These are phyloP conservation scores for Acrobasis consociella DNA, from an alignment of 2,888 invertebrate genomes.

Conservation along the genomic window DNA sequence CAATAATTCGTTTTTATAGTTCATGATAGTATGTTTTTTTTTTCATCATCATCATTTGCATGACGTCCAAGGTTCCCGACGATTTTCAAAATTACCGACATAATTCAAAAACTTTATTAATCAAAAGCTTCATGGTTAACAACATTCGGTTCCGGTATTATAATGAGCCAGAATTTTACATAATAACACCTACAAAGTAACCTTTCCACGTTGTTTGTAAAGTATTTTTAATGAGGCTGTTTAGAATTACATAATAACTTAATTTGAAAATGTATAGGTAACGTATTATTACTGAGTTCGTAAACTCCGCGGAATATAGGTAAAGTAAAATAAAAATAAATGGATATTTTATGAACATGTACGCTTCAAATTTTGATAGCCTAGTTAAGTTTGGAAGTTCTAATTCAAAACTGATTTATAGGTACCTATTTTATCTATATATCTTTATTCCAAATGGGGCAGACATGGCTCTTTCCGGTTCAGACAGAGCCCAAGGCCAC, in stretches of 20 bases:
- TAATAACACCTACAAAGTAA: slow-evolving; percentile 1
- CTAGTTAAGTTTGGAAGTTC: neutral
- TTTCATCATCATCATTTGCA: too few species aligned
- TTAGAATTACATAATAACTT: neutral
- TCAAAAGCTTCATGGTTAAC: neutral
- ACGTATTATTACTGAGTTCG: neutral
- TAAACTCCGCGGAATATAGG: neutral
- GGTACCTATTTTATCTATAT: neutral
- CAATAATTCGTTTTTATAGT: too few species aligned
- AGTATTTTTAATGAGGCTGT: neutral
- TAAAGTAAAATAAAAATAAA: too few species aligned
- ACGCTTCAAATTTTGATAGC: neutral
- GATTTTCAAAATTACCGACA: too few species aligned
- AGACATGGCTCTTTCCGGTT: too few species aligned
- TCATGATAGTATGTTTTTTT: too few species aligned
- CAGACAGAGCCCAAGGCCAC: too few species aligned
- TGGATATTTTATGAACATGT: too few species aligned
- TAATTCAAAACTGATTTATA: neutral
- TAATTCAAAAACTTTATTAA: neutral
- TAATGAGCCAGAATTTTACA: neutral
- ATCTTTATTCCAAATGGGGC: neutral
- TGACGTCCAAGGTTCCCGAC: too few species aligned
- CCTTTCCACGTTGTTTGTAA: neutral
- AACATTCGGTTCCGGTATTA: neutral
- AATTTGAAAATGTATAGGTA: neutral